These are phyloP conservation scores for Plebejus argus DNA, from an alignment of 2,888 invertebrate genomes.

Conservation along the genomic window DNA sequence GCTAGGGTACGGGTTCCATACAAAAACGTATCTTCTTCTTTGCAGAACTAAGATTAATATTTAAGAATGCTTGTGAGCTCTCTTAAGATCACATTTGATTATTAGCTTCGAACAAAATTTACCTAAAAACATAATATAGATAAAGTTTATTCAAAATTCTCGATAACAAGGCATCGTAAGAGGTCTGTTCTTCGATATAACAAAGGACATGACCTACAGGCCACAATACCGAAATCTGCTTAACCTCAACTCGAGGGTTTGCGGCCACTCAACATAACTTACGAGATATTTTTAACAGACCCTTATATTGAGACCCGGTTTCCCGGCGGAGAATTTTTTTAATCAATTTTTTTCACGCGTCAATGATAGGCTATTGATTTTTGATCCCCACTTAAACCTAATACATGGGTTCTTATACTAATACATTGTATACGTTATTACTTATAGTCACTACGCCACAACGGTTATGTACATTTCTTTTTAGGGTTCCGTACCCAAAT, in stretches of 20 bases:
- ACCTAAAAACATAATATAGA: not conserved
- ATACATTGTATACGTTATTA: too few species aligned
- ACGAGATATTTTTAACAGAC: not conserved
- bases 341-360: not conserved
- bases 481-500: too few species aligned
- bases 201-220: slow-evolving; percentile 13
- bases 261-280: not conserved
- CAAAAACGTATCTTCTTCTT: too few species aligned
- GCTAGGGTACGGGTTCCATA: too few species aligned
- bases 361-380: not conserved
- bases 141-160: not conserved
- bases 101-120: not conserved
- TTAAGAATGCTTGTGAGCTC: too few species aligned
- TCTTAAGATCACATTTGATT: too few species aligned
- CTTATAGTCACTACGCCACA: too few species aligned
- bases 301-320: not conserved
- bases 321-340: not conserved
- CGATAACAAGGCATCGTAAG: slow-evolving; percentile 3
- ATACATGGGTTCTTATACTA: too few species aligned
- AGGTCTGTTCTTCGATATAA: not conserved
- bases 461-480: too few species aligned
- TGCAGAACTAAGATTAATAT: too few species aligned
- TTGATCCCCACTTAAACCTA: too few species aligned
- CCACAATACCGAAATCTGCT: slow-evolving; percentile 20
- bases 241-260: slow-evolving; percentile 4